These are phyloP conservation scores for Amiota communis DNA, from an alignment of 2,888 invertebrate genomes.

Conservation along the genomic window DNA sequence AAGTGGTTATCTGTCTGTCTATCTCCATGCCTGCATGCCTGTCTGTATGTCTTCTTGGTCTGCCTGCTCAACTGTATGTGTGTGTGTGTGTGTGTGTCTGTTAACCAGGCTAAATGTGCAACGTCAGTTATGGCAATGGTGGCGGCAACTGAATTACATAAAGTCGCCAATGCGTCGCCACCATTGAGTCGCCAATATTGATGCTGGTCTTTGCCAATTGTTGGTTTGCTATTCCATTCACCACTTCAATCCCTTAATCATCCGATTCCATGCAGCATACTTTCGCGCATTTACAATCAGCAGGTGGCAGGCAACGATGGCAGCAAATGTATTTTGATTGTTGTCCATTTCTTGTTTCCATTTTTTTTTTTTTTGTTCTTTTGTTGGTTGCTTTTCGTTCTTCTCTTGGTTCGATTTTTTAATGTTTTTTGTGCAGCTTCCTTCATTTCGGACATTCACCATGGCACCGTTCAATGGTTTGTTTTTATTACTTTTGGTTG, in stretches of 20 bases:
- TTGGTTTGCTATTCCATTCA: too few species aligned
- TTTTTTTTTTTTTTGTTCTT: background rate
- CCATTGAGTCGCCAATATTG: background rate
- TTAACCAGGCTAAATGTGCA: too few species aligned
- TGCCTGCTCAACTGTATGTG: conserved; percentile 12
- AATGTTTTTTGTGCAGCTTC: background rate
- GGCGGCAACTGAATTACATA: too few species aligned
- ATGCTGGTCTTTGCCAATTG: background rate
- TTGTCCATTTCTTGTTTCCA: background rate
- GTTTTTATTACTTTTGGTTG: too few species aligned
- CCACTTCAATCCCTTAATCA: too few species aligned
- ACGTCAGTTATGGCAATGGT: too few species aligned
- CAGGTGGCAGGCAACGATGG: background rate
- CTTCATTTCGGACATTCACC: too few species aligned
- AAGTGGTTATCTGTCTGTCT: background rate
- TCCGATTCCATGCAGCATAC: too few species aligned
- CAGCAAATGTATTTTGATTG: background rate
- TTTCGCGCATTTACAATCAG: background rate
- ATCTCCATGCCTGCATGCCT: background rate
- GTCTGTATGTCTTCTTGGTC: conserved; percentile 6
- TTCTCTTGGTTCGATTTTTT: background rate
- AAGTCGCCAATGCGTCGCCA: background rate
- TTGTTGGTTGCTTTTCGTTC: background rate
- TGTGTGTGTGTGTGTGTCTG: too few species aligned
- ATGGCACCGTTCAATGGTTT: too few species aligned